Evolutionary conservation across 1,140 invertebrate species (phyloP), one percentile per base, ranked within the genome.

Genomic region (Zaprionus davidi): DNA sequence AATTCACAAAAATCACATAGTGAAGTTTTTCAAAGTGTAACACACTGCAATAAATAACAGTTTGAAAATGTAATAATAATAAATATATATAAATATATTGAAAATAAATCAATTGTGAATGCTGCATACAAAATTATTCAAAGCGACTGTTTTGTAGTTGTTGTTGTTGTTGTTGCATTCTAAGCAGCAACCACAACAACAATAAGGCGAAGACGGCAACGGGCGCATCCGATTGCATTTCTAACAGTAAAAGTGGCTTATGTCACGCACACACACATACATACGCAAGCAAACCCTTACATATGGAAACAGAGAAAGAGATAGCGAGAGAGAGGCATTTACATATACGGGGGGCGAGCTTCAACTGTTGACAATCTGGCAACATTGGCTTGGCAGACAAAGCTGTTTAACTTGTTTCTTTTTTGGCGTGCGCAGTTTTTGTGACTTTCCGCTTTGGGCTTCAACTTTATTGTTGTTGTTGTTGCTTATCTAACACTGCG

Each of bases 191-290:
- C 17, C 51, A 51, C 58, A 59, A 65, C 49, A 38, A 38, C 1
- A 13, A 38, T 7, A 38, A 13, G 38, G n/a, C n/a, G 41, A 44
- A 6, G 41, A 46, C n/a, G 41, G n/a, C 38, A 15, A 65, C 70
- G 65, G 77, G 78, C 81, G 72, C 79, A 68, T 74, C 79, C 58
- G 22, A 73, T 68, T 87, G 76, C 78, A 88, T 90, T 88, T 88
- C 84, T 88, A 88, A 88, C 84, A 88, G 84, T 88, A 88, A 88
- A 88, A 88, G 84, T 88, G 88, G 85, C 84, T 88, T 88, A 88
- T 88, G 84, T 88, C 84, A 88, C 84, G 85, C 65, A 79, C 46
- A 76, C 46, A 76, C 51, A 67, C 57, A 63, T 26, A 20, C 28
- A 55, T 12, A 6, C 20, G 46, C 46, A 24, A 51, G 46, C 46